phyloP scores from a whole-genome alignment of 2,113 vertebrate genomes.

The Clarias batrachus region DNA sequence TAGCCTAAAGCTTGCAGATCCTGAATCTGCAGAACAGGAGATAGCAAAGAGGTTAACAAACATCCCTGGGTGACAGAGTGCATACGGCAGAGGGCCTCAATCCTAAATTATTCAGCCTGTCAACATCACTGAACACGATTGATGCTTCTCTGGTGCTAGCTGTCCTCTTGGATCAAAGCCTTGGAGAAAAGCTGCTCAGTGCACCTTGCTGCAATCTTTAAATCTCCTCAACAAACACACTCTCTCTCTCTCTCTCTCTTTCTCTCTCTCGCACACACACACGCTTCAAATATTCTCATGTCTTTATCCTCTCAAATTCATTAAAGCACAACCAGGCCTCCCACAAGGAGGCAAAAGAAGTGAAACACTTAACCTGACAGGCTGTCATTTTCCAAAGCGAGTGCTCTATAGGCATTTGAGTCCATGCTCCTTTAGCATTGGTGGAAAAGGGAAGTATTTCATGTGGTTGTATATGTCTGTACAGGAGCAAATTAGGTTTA shows the following conservation, averaged over 20 bases:
- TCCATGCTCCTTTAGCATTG: neutral
- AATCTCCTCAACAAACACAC: slow-evolving; percentile 38
- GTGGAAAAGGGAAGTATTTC: slow-evolving; percentile 21
- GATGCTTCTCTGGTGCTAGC: slow-evolving; percentile 30
- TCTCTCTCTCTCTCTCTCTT: neutral
- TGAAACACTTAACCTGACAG: slow-evolving; percentile 50
- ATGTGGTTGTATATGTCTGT: slow-evolving; percentile 29
- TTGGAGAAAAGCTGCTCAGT: slow-evolving; percentile 46
- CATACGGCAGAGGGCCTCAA: neutral
- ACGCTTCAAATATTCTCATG: slow-evolving; percentile 40
- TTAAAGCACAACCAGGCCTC: slow-evolving; percentile 44
- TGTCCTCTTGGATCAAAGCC: slow-evolving; percentile 49
- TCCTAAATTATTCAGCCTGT: slow-evolving; percentile 47
- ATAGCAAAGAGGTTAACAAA: slow-evolving; percentile 39
- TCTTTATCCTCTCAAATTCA: slow-evolving; percentile 51
- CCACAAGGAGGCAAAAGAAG: slow-evolving; percentile 32
- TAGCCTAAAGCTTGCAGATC: slow-evolving; percentile 26
- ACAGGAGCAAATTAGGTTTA: slow-evolving; percentile 26
- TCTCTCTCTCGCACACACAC: neutral
- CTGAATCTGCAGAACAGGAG: slow-evolving; percentile 31
- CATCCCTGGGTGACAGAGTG: slow-evolving; percentile 20
- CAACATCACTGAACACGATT: slow-evolving; percentile 36
- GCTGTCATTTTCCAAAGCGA: slow-evolving; percentile 43
- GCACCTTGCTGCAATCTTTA: slow-evolving; percentile 47
- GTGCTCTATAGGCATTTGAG: slow-evolving; percentile 22